Conservation (phyloP, 2,888 invertebrate species). For the Lasioglossum vierecki region DNA sequence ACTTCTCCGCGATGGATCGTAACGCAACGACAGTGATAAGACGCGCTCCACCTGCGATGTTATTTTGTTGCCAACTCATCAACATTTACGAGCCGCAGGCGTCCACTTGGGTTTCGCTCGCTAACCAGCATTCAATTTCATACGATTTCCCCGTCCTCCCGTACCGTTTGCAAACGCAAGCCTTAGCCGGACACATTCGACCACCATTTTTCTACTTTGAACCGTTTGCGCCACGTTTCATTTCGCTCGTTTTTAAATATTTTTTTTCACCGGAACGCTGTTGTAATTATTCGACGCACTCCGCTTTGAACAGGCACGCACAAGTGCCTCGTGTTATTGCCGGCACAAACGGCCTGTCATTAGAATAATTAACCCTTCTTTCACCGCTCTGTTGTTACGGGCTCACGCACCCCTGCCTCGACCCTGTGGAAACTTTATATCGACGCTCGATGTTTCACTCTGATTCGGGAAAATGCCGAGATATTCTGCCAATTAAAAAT, state of each 20-base stretch:
- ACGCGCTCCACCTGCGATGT: constrained; percentile 36
- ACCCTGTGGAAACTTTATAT: not conserved
- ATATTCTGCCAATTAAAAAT: too few relatives aligned
- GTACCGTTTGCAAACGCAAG: constrained; percentile 32
- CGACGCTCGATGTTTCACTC: not conserved
- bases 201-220: constrained; percentile 17
- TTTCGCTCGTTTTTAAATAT: constrained; percentile 2
- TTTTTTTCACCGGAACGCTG: not conserved
- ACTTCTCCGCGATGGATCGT: constrained; percentile 55
- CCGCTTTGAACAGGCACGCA: not conserved
- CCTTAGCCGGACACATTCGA: constrained; percentile 29
- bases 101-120: not conserved
- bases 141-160: constrained; percentile 34
- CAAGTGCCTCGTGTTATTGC: not conserved
- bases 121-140: constrained; percentile 39
- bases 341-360: not conserved
- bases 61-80: constrained; percentile 63
- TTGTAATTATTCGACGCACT: constrained; percentile 7
- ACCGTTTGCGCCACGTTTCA: constrained; percentile 20
- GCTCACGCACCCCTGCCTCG: not conserved
- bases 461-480: not conserved
- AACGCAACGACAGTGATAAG: constrained; percentile 59
- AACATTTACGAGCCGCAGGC: constrained; percentile 54
- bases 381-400: not conserved
- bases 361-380: constrained; percentile 6